Evolutionary conservation across 1,140 invertebrate genomes (phyloP).

Genomic region (Mercenaria mercenaria): DNA sequence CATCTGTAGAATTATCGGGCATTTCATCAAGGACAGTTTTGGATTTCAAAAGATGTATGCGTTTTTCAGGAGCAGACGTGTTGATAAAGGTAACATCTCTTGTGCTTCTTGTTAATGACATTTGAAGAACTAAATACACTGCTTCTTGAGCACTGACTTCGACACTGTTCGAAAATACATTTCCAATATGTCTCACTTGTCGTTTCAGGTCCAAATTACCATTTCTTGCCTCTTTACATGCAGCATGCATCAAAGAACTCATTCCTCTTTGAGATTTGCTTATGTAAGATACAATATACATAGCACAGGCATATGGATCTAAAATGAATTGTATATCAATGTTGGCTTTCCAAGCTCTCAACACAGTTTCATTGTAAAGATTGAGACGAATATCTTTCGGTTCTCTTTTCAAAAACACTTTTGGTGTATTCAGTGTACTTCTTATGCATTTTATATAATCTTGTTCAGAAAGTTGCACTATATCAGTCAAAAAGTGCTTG

Average conservation of each 20-base stretch:
- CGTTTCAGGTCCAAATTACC: constrained; percentile 69
- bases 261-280: constrained; percentile 72
- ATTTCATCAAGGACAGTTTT: not conserved
- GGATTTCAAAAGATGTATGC: not conserved
- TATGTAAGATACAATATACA: constrained; percentile 70
- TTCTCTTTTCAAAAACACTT: constrained; percentile 36
- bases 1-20: not conserved
- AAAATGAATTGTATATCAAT: constrained; percentile 58
- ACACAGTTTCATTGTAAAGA: constrained; percentile 9
- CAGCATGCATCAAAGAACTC: constrained; percentile 63
- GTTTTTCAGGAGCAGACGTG: not conserved
- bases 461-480: constrained; percentile 31
- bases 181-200: constrained; percentile 66
- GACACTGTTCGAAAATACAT: constrained; percentile 32
- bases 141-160: constrained; percentile 14
- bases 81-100: not conserved
- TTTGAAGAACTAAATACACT: not conserved
- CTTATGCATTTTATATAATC: constrained; percentile 63
- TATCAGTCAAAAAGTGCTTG: not conserved
- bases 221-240: constrained; percentile 60
- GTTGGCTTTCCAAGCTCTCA: constrained; percentile 58
- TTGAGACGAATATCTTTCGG: constrained; percentile 12
- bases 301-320: constrained; percentile 62
- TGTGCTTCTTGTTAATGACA: not conserved
- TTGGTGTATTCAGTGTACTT: not conserved